A percentile compares a stretch with the other conserved stretches of the same genome.
Evolutionary conservation across 2,888 invertebrate genomes (phyloP).

Genomic region (Pheosia gnoma): DNA sequence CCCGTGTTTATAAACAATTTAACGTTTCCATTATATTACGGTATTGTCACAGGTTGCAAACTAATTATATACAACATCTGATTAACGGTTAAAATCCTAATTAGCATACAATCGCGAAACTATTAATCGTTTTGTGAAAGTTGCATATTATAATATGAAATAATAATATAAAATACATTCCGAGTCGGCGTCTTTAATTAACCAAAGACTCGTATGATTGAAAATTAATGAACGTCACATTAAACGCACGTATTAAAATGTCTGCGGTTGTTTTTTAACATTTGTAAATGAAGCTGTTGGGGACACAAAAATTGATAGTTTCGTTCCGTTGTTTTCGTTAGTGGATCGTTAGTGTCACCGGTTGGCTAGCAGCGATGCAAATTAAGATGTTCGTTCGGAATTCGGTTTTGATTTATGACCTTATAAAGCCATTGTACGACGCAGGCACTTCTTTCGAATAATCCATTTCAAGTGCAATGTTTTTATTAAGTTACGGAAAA

Average conservation of each 20-base stretch:
- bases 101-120: slow-evolving; percentile 55
- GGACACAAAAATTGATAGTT: slow-evolving; percentile 75
- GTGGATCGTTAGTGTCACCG: slow-evolving; percentile 74
- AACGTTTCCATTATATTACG: slow-evolving; percentile 58
- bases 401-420: slow-evolving; percentile 71
- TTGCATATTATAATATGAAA: slow-evolving; percentile 10
- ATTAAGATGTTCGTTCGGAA: slow-evolving; percentile 74
- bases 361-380: slow-evolving; percentile 71
- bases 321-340: slow-evolving; percentile 74
- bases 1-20: slow-evolving; percentile 65
- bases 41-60: slow-evolving; percentile 54
- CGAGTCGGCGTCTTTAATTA: slow-evolving; percentile 29
- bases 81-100: slow-evolving; percentile 49
- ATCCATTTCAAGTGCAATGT: slow-evolving; percentile 47
- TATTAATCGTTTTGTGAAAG: slow-evolving; percentile 39
- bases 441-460: slow-evolving; percentile 44
- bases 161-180: slow-evolving; percentile 24
- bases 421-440: slow-evolving; percentile 55
- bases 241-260: slow-evolving; percentile 55
- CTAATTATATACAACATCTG: slow-evolving; percentile 38
- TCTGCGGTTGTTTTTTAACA: slow-evolving; percentile 47
- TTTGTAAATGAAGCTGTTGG: slow-evolving; percentile 65
- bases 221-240: slow-evolving; percentile 53
- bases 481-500: slow-evolving; percentile 33
- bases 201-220: slow-evolving; percentile 45